A percentile compares a stretch with the other conserved stretches of the same genome.
phyloP scores from a whole-genome alignment of 2,797 vertebrate species.

The Schizopygopsis malacanthus region DNA sequence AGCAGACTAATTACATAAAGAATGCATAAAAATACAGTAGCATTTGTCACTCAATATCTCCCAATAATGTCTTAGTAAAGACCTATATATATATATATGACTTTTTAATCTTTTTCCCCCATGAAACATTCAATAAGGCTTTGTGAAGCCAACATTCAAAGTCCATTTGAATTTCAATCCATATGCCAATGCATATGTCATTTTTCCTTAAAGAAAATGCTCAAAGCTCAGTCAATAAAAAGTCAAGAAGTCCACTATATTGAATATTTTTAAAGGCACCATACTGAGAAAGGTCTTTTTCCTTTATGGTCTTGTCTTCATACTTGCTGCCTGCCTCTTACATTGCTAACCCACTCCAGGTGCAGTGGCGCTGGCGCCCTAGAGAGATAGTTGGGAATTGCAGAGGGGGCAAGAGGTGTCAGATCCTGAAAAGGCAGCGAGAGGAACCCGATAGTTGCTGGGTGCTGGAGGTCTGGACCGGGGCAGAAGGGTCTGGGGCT shows the following conservation, averaged over 20 bases:
- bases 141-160: background rate
- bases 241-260: background rate
- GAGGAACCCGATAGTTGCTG: constrained; percentile 61
- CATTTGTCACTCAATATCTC: background rate
- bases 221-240: background rate
- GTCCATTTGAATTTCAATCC: background rate
- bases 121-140: background rate
- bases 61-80: background rate
- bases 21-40: background rate
- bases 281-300: background rate
- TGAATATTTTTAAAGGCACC: background rate
- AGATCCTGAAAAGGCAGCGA: constrained; percentile 50
- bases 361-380: constrained; percentile 5
- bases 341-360: constrained; percentile 47
- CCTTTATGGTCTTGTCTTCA: constrained; percentile 24
- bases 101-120: background rate
- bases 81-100: background rate
- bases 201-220: background rate
- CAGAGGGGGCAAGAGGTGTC: constrained; percentile 39
- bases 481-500: constrained; percentile 59
- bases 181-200: background rate
- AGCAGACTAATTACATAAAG: background rate
- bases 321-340: constrained; percentile 21
- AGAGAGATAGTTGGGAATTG: constrained; percentile 30
- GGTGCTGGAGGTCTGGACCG: constrained; percentile 41